phyloP scores from a whole-genome alignment of 2,888 invertebrate species.

The Rhopalosiphum nymphaeae region DNA sequence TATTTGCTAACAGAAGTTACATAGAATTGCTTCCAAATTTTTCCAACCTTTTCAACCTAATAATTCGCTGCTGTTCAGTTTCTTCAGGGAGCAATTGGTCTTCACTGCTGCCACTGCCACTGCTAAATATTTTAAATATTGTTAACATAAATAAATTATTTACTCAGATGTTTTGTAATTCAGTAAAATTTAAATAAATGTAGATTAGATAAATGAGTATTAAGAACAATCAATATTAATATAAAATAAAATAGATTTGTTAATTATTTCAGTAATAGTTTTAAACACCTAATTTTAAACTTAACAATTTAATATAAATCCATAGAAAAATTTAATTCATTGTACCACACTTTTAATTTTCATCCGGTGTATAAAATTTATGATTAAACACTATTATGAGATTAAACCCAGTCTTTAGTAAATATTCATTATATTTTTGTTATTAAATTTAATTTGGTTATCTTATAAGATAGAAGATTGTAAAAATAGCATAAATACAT shows the following conservation, averaged over 20 bases:
- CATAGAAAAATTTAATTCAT: not conserved
- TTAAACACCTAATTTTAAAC: not conserved
- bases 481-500: too few relatives aligned
- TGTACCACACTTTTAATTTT: not conserved
- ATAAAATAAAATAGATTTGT: not conserved
- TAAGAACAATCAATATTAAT: not conserved
- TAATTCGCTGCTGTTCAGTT: slow-evolving; percentile 73
- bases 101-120: not conserved
- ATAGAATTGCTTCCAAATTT: slow-evolving; percentile 73
- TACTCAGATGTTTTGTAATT: not conserved
- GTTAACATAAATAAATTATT: slow-evolving; percentile 2
- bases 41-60: slow-evolving; percentile 82
- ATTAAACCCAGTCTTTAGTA: not conserved
- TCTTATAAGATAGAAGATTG: too few relatives aligned
- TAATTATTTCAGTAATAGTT: not conserved
- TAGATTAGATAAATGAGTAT: not conserved
- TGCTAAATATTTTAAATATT: not conserved
- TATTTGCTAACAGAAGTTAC: slow-evolving; percentile 17
- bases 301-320: not conserved
- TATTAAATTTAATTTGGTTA: too few relatives aligned
- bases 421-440: too few relatives aligned
- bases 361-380: not conserved
- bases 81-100: slow-evolving; percentile 28
- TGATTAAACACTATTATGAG: not conserved
- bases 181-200: not conserved